Evolutionary conservation across 2,113 vertebrate species (phyloP).

Genomic region (Oncorhynchus masou): DNA sequence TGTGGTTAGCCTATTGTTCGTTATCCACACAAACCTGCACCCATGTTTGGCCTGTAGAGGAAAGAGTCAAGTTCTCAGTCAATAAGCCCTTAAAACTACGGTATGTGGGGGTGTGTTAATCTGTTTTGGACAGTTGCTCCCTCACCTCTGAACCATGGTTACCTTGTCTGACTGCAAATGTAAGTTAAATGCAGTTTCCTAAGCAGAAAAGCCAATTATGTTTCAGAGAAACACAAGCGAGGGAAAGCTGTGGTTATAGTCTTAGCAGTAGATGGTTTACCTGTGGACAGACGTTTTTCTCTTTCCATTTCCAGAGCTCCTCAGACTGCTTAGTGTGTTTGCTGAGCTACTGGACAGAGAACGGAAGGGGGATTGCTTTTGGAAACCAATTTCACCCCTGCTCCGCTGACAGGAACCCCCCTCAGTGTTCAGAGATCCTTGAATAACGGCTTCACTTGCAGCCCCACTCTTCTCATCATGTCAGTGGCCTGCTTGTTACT

Average conservation of each 20-base stretch:
- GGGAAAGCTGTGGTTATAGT: background rate
- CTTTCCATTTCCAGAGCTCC: background rate
- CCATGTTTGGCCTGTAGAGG: background rate
- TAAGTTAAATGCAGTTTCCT: background rate
- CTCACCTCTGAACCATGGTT: background rate
- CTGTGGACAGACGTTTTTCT: background rate
- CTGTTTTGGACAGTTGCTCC: background rate
- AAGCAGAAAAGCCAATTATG: background rate
- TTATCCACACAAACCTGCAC: background rate
- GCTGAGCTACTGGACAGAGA: background rate
- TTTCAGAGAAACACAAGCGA: background rate
- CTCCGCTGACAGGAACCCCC: conserved; percentile 1
- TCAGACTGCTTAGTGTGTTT: background rate
- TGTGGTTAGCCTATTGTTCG: background rate
- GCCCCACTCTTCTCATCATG: background rate
- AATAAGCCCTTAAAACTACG: background rate
- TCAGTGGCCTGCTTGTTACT: background rate
- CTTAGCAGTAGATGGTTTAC: background rate
- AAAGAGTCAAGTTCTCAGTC: background rate
- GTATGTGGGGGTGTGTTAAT: conserved; percentile 1
- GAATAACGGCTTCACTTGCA: background rate
- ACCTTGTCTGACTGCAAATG: background rate
- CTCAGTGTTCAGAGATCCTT: background rate
- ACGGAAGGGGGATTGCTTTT: background rate
- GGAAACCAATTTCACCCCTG: background rate